phyloP scores from a whole-genome alignment of 2,113 vertebrate species.

The Barbus barbus region DNA sequence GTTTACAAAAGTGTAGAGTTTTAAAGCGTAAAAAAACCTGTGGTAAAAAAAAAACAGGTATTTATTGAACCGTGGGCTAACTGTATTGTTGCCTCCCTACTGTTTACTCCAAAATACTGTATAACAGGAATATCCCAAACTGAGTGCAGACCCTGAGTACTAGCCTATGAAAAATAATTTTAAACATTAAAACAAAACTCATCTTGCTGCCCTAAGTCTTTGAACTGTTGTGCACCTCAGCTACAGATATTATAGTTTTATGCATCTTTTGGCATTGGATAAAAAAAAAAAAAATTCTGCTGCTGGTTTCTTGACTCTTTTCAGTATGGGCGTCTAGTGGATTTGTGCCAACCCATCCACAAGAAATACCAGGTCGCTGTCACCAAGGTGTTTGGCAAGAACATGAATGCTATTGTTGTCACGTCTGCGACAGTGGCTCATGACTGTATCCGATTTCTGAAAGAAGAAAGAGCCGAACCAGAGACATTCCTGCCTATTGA shows the following conservation, averaged over 20 bases:
- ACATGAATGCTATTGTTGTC: constrained; percentile 90
- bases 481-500: constrained; percentile 94
- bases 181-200: not conserved
- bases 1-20: too few species aligned
- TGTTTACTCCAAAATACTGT: too few species aligned
- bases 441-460: constrained; percentile 88
- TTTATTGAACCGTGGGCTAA: too few species aligned
- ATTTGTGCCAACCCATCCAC: constrained; percentile 92
- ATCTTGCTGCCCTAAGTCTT: not conserved
- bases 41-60: too few species aligned
- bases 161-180: too few species aligned
- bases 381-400: constrained; percentile 88
- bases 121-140: too few species aligned
- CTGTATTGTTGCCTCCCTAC: too few species aligned
- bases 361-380: constrained; percentile 94
- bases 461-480: constrained; percentile 86
- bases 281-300: not conserved
- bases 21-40: too few species aligned
- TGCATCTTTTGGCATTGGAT: not conserved
- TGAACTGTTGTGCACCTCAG: not conserved
- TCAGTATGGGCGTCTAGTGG: constrained; percentile 88
- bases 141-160: too few species aligned
- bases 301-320: constrained; percentile 13
- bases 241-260: not conserved
- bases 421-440: constrained; percentile 83